Percentiles rank a stretch among this genome's conserved stretches.
Conservation (phyloP, 2,113 vertebrate genomes). For the Pteronura brasiliensis region DNA sequence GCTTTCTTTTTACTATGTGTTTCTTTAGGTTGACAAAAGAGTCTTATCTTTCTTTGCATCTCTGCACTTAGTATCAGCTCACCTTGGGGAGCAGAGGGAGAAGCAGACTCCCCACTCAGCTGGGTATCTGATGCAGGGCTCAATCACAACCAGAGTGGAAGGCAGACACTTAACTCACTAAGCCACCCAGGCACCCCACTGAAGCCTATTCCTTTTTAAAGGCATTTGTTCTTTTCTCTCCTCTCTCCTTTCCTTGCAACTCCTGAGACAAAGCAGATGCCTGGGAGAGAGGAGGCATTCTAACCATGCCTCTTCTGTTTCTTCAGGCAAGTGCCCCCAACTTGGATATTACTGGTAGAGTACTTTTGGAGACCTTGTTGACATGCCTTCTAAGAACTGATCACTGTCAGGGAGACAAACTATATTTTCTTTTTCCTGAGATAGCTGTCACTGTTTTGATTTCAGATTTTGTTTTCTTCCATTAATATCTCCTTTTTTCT, state of each 20-base stretch:
- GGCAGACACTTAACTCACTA: no score
- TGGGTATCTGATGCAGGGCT: no score
- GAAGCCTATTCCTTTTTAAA: neutral
- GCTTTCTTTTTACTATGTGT: neutral
- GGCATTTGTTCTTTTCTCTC: neutral
- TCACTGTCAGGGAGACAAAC: neutral
- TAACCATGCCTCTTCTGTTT: neutral
- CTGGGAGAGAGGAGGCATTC: neutral
- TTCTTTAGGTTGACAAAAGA: neutral
- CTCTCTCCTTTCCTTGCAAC: neutral
- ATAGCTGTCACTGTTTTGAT: neutral
- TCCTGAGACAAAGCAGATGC: neutral
- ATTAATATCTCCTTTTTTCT: neutral
- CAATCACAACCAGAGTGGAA: no score
- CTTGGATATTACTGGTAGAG: neutral
- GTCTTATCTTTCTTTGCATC: neutral
- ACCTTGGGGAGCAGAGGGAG: no score
- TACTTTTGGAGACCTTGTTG: neutral
- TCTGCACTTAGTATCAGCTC: neutral
- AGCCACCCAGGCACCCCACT: no score
- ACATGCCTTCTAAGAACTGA: neutral
- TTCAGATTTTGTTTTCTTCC: neutral
- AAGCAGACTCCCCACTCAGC: no score
- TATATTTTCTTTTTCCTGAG: neutral
- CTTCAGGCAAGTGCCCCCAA: neutral